Base-by-base conservation (phyloP, 2,113 vertebrate genomes). In the Murina feae region DNA sequence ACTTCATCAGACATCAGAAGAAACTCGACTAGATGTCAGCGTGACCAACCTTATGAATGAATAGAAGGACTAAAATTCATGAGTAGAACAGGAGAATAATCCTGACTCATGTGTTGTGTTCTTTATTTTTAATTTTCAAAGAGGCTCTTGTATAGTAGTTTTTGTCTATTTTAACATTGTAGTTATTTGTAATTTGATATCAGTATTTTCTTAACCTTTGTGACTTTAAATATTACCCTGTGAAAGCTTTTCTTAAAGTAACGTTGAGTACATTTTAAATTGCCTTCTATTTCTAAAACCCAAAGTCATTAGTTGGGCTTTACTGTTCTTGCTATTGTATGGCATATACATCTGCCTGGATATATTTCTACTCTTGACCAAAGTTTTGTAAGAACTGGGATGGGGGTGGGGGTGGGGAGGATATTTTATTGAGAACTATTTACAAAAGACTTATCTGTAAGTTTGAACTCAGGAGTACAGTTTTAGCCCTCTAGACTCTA, bases 201-300 rank as follows among this genome's bases (percentile, higher is more conserved):
- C 97, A 98, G 98, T 98, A 98, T 98, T 98, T 98, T 98, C 98
- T 98, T 98, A 98, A 98, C 97, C 96, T 98, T 98, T 98, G 98
- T 98, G 98, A 98, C 97, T 97, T 98, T 98, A 95, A 97, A 98
- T 98, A 98, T 98, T 98, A 97, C 95, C 97, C 98, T 90, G 95
- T 98, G 97, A 98, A 97, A 98, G 98, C 96, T 98, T 98, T 98
- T 98, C 98, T 98, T 98, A 98, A 98, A 98, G 98, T 98, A 98
- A 98, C 96, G 98, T 98, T 98, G 97, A 98, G 98, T 98, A 98
- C 97, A 98, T 98, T 97, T 98, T 98, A 98, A 98, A 98, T 98
- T 98, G 98, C 98, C 98, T 98, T 98, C 98, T 98, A 98, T 98
- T 98, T 98, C 98, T 98, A 90, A 96, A 98, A 98, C 96, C 95